Conservation (phyloP, 2,113 vertebrate genomes). For the Butorides virescens region DNA sequence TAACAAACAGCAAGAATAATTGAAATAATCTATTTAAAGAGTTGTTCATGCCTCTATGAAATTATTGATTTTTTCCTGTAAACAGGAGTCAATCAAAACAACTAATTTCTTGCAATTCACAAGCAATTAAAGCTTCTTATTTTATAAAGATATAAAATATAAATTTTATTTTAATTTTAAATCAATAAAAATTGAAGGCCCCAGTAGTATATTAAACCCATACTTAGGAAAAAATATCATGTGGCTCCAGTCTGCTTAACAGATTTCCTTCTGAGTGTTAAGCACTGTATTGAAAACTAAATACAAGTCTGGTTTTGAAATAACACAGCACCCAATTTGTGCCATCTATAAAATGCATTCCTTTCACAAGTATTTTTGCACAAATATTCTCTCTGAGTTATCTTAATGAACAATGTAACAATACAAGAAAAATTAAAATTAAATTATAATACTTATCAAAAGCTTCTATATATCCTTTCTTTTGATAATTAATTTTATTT, state of each 20-base stretch:
- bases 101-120: background rate
- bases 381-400: background rate
- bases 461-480: background rate
- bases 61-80: background rate
- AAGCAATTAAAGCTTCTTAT: background rate
- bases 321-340: background rate
- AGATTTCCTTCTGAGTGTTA: background rate
- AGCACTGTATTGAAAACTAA: background rate
- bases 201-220: background rate
- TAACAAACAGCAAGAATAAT: background rate
- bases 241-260: background rate
- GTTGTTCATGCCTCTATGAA: background rate
- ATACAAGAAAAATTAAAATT: background rate
- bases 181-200: background rate
- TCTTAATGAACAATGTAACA: background rate
- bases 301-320: background rate
- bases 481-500: background rate
- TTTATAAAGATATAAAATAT: background rate
- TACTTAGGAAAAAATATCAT: background rate
- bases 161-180: background rate
- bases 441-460: background rate
- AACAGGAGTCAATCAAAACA: background rate
- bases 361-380: background rate
- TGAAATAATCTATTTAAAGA: background rate
- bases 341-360: background rate